Base-by-base conservation (phyloP, 2,888 invertebrate species). In the Frankliniella intonsa region DNA sequence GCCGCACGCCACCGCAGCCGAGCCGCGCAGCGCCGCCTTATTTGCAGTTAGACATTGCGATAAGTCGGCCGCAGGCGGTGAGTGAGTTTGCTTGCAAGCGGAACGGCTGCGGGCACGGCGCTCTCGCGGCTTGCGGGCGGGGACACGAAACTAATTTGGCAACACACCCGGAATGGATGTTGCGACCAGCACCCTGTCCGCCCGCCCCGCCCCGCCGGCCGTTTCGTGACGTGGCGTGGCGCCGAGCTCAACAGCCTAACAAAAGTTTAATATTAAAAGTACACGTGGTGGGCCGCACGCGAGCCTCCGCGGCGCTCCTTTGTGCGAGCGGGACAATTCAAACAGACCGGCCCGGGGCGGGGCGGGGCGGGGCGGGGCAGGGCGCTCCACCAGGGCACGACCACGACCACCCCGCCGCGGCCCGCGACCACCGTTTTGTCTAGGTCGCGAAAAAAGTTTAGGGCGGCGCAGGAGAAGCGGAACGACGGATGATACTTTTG, bases 251-350 rank as follows among this genome's bases (percentile, higher is more conserved):
- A 76, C 69, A 76, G 69, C 25, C 69, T 12, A 22, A 19, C 69
- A 25, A 76, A 76, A 76, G 22, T 76, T 76, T 76, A 25, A 25
- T n/a, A 76, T 76, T 76, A 22, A 76, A 76, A 76, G 69, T 38
- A 38, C 38, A 38, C 38, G 38, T 38, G 38, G 38, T 76, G 69
- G 38, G 38, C 17, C 19, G 62, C 62, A 62, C 62, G 62, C n/a
- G 62, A 69, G 69, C 69, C 22, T 22, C 22, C 17, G n/a, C 65
- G 65, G n/a, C 22, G 22, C n/a, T 14, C 62, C 62, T n/a, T 14
- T n/a, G n/a, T 55, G 38, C 38, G 38, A 38, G 38, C 38, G 38
- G 38, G 38, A 38, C 38, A 38, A 38, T 38, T 38, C 38, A 38
- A 38, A 38, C 38, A 38, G 38, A 38, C 38, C 38, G 38, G 38